A percentile compares a stretch with the other conserved stretches of the same genome.
phyloP scores from a whole-genome alignment of 2,113 vertebrate genomes.

The Ctenodactylus gundi region DNA sequence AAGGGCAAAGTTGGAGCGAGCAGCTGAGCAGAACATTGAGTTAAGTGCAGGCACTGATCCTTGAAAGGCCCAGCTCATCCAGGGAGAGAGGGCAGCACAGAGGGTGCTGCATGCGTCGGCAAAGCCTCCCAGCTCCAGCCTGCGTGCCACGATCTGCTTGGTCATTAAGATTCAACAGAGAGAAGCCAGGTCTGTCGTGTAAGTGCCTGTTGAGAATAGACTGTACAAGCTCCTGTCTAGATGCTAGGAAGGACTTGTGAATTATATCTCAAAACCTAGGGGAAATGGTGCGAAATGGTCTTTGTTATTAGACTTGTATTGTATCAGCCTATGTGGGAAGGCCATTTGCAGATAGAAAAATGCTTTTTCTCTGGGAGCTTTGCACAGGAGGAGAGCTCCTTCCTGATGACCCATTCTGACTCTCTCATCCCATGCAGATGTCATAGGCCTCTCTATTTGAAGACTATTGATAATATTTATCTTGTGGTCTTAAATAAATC shows the following conservation, averaged over 20 bases:
- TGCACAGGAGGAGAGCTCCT: slow-evolving; percentile 44
- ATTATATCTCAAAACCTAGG: neutral
- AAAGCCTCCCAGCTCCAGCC: neutral
- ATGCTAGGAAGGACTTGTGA: neutral
- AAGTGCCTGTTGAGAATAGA: neutral
- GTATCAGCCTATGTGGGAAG: slow-evolving; percentile 42
- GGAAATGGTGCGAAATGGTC: slow-evolving; percentile 30
- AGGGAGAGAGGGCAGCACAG: neutral
- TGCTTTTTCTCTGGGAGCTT: slow-evolving; percentile 45
- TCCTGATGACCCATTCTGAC: slow-evolving; percentile 53
- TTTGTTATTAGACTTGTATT: slow-evolving; percentile 70
- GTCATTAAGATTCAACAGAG: neutral
- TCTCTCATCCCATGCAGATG: slow-evolving; percentile 18
- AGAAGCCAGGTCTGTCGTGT: neutral
- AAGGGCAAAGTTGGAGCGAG: slow-evolving; percentile 34
- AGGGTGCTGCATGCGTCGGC: accelerated
- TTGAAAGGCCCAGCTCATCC: slow-evolving; percentile 34
- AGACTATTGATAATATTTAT: slow-evolving; percentile 68
- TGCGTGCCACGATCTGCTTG: neutral
- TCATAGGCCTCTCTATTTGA: slow-evolving; percentile 57
- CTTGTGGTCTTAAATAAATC: slow-evolving; percentile 71
- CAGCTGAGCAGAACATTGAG: slow-evolving; percentile 59
- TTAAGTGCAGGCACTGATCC: slow-evolving; percentile 57
- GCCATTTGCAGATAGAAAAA: slow-evolving; percentile 30
- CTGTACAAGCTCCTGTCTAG: neutral